Base-by-base conservation (phyloP, 2,888 invertebrate species). In the Endomychus coccineus region DNA sequence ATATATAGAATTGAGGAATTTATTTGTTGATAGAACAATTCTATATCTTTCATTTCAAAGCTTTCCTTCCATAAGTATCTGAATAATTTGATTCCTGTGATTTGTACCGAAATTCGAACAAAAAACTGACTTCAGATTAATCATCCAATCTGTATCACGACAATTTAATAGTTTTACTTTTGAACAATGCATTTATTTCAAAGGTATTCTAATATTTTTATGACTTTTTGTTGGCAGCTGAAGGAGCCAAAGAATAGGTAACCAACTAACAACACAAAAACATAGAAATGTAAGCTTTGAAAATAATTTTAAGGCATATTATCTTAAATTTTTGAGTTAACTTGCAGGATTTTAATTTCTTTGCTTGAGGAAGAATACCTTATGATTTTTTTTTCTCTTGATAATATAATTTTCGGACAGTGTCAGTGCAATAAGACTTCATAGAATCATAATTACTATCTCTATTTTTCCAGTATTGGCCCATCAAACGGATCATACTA, bases 401-500 rank as follows among this genome's bases (percentile, higher is more conserved):
- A n/a, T n/a, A n/a, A n/a, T n/a, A n/a, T n/a, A n/a, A 7, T 35
- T 35, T 15, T 16, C 16, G 29, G 24, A 31, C 6, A 6, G 49
- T 47, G 54, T 41, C 51, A 52, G 33, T 34, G 15, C 42, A 14
- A 34, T 31, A 28, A 24, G 19, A 17, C 40, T 39, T 39, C 25
- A 38, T 32, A 39, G 34, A 15, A 27, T 49, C 11, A 33, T 44
- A 27, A 43, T 40, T 19, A 10, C 4, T 32, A 10, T 51, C 36
- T 51, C 46, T 48, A 39, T 49, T 46, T 40, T 69, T 68, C 3
- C 68, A 85, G 85, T 80, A 28, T 66, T 85, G 61, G 84, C 84
- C 0, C 75, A 80, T 55, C 83, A 83, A 65, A 75, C 74, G 0
- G 79, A 80, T 23, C 83, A 80, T 73, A 71, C 73, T 4, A 71